These are phyloP conservation scores for Echiichthys vipera DNA, from an alignment of 2,797 vertebrate species.

Conservation along the genomic window DNA sequence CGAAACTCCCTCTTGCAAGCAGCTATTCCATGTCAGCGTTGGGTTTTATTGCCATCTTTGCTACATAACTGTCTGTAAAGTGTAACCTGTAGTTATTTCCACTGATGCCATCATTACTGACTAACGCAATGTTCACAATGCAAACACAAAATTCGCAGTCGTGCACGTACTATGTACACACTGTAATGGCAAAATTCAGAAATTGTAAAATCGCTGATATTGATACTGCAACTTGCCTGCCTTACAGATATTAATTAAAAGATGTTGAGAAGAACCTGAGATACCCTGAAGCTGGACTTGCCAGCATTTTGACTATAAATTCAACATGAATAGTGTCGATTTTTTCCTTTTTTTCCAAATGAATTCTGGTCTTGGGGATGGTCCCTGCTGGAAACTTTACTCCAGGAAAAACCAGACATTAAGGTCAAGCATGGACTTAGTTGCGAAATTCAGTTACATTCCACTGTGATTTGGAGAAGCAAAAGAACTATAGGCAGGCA, in stretches of 20 bases:
- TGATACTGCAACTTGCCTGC: constrained; percentile 21
- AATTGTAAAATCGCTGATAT: constrained; percentile 25
- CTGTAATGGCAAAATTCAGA: constrained; percentile 19
- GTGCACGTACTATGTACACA: constrained; percentile 27
- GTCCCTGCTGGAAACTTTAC: not conserved
- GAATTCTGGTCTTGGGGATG: constrained; percentile 1
- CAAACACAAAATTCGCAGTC: constrained; percentile 21
- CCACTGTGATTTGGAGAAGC: constrained; percentile 6
- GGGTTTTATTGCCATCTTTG: constrained; percentile 47
- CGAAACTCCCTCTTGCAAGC: constrained; percentile 22
- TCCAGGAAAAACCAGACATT: constrained; percentile 1
- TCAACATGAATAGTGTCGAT: not conserved
- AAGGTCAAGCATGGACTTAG: not conserved
- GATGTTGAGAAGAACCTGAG: constrained; percentile 1
- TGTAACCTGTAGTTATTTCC: constrained; percentile 55
- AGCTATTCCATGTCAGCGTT: constrained; percentile 16
- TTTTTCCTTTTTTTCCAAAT: constrained; percentile 9
- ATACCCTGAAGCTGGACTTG: not conserved
- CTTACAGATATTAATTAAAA: constrained; percentile 29
- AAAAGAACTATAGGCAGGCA: not conserved
- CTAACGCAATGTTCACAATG: constrained; percentile 44
- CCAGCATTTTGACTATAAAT: not conserved
- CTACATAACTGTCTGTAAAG: constrained; percentile 35
- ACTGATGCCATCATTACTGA: constrained; percentile 30
- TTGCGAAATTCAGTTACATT: not conserved